Evolutionary conservation across 2,888 invertebrate species (phyloP), one percentile per base, ranked within the genome.

Genomic region (Noctua janthe): DNA sequence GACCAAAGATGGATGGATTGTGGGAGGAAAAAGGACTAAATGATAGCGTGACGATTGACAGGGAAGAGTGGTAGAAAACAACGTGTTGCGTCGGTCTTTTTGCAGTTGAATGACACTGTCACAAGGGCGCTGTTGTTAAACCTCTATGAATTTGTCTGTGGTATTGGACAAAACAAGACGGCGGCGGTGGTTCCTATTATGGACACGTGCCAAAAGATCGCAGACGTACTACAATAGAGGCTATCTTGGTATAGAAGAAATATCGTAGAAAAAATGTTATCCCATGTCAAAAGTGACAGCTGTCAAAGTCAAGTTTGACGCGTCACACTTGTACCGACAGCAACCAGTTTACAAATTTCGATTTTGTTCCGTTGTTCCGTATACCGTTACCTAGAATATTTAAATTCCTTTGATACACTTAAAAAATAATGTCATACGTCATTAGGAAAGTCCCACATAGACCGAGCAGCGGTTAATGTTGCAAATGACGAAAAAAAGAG

Each of bases 401-500:
- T 23, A 23, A 69, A n/a, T 47, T 43, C 17, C n/a, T 47, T 15
- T 69, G n/a, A 47, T 15, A 35, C 43, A n/a, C 67, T 39, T 67
- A 39, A 43, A 39, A 67, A 67, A 39, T 51, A 64, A 29, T 51
- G 13, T 54, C 43, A 80, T 7, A 77, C 59, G 71, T 47, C 74
- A 69, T 72, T 76, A 76, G 39, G 62, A 72, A 74, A 72, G 1
- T 69, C 66, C 62, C 47, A 15, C 11, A 43, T 35, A 59, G 0
- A 10, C 20, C 43, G 47, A 35, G 23, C 8, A 62, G 15, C 15
- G 7, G n/a, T n/a, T n/a, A 71, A 77, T 83, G 74, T 74, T 62
- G 80, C 74, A 35, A 64, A 76, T 67, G 23, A 54, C 35, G 56
- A 67, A 72, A 85, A 77, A 83, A 81, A 84, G 86, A 67, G 75